These are phyloP conservation scores for Frankliniella fusca DNA, from an alignment of 2,888 invertebrate species.

Conservation along the genomic window DNA sequence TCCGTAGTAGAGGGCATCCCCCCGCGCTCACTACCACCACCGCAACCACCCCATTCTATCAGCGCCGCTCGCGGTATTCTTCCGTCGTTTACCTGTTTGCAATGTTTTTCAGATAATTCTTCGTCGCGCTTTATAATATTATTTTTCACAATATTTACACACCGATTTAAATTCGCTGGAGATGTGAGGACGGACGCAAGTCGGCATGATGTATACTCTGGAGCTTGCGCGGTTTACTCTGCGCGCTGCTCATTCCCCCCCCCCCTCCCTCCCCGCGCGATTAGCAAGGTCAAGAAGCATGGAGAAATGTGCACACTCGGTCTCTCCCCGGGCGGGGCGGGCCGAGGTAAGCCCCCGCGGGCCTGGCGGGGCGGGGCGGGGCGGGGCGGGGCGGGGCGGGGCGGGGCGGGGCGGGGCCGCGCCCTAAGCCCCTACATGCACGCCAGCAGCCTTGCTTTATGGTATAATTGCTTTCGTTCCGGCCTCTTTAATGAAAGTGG, in stretches of 20 bases:
- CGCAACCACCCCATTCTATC: no score
- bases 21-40: no score
- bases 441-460: not conserved
- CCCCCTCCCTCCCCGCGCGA: no score
- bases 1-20: not conserved
- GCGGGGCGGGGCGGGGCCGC: not conserved
- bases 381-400: not conserved
- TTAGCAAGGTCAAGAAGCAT: no score
- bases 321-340: no score
- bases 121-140: not conserved
- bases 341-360: no score
- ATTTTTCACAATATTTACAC: no score
- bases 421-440: not conserved
- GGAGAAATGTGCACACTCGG: not conserved
- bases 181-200: no score
- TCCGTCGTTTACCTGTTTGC: not conserved
- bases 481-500: constrained; percentile 22
- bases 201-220: no score
- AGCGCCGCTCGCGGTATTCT: no score
- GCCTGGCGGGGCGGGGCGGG: not conserved
- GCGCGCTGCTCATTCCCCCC: no score
- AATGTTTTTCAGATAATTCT: not conserved
- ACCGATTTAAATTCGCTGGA: not conserved
- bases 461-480: constrained; percentile 26
- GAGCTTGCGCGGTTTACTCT: no score